A percentile compares a stretch with the other conserved stretches of the same genome.
These are phyloP conservation scores for Enteromius paludinosus DNA, from an alignment of 2,797 vertebrate species.

Conservation along the genomic window DNA sequence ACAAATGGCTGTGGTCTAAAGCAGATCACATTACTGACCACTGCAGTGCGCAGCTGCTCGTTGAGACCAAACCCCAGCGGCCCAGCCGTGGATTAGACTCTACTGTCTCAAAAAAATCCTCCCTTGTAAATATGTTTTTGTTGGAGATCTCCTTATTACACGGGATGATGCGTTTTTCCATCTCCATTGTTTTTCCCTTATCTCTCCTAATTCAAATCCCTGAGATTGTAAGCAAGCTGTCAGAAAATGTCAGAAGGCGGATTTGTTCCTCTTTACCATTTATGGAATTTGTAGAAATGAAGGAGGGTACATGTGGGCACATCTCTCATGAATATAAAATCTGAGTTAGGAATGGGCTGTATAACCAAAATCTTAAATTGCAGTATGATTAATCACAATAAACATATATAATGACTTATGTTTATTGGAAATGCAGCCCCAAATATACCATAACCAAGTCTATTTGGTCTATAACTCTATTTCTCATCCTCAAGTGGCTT, in stretches of 20 bases:
- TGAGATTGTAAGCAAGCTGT: constrained; percentile 17
- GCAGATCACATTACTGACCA: constrained; percentile 72
- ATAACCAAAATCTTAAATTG: not conserved
- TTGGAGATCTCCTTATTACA: constrained; percentile 24
- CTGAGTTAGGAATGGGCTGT: not conserved
- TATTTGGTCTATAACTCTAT: too few relatives aligned
- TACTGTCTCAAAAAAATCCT: constrained; percentile 8
- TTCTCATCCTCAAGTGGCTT: not conserved
- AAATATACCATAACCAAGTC: too few relatives aligned
- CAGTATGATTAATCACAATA: not conserved
- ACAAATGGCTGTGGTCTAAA: constrained; percentile 67
- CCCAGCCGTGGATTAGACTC: constrained; percentile 41
- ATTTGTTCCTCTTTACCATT: not conserved
- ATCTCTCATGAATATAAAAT: not conserved
- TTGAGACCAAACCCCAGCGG: constrained; percentile 33
- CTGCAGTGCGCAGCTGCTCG: constrained; percentile 70
- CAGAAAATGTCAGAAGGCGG: not conserved
- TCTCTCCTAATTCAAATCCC: constrained; percentile 32
- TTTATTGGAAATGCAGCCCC: not conserved
- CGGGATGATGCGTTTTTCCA: not conserved
- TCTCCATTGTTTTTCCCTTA: constrained; percentile 21
- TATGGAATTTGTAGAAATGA: constrained; percentile 2
- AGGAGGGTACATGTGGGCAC: not conserved
- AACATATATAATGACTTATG: not conserved
- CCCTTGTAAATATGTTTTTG: constrained; percentile 43